Evolutionary conservation across 1,140 invertebrate species (phyloP).

Genomic region (Micrasema longulum): DNA sequence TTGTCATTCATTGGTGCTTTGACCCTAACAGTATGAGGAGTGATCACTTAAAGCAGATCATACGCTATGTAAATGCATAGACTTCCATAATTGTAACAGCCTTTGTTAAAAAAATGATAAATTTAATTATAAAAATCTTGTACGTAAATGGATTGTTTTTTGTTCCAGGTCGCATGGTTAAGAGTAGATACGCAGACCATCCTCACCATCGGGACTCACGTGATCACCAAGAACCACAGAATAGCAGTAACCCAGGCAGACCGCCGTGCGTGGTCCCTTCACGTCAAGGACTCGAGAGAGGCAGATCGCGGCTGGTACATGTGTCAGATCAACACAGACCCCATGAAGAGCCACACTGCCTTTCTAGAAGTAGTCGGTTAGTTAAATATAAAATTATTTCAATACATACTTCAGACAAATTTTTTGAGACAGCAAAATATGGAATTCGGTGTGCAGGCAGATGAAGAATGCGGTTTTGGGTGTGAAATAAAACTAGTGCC

Average conservation of each 20-base stretch:
- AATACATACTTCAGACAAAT: too few relatives aligned
- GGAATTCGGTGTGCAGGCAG: too few relatives aligned
- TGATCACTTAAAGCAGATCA: too few relatives aligned
- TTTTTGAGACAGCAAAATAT: too few relatives aligned
- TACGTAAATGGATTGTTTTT: background rate
- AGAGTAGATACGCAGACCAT: conserved; percentile 93
- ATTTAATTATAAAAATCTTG: too few relatives aligned
- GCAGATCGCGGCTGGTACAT: conserved; percentile 87
- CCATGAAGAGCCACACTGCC: conserved; percentile 90
- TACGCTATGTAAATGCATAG: too few relatives aligned
- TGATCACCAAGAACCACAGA: conserved; percentile 89
- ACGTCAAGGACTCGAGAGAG: conserved; percentile 83
- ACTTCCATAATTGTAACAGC: too few relatives aligned
- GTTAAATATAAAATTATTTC: background rate
- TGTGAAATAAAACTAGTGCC: too few relatives aligned
- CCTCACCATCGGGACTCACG: conserved; percentile 86
- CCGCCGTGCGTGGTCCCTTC: conserved; percentile 85
- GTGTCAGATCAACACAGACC: conserved; percentile 92
- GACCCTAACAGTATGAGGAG: too few relatives aligned
- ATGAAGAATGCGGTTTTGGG: too few relatives aligned
- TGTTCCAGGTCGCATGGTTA: conserved; percentile 86
- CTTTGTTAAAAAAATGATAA: too few relatives aligned
- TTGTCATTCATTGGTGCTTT: too few relatives aligned
- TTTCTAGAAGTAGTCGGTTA: conserved; percentile 90
- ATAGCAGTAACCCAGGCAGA: conserved; percentile 86